These are phyloP conservation scores for Myocastor coypus DNA, from an alignment of 2,113 vertebrate species.

Conservation along the genomic window DNA sequence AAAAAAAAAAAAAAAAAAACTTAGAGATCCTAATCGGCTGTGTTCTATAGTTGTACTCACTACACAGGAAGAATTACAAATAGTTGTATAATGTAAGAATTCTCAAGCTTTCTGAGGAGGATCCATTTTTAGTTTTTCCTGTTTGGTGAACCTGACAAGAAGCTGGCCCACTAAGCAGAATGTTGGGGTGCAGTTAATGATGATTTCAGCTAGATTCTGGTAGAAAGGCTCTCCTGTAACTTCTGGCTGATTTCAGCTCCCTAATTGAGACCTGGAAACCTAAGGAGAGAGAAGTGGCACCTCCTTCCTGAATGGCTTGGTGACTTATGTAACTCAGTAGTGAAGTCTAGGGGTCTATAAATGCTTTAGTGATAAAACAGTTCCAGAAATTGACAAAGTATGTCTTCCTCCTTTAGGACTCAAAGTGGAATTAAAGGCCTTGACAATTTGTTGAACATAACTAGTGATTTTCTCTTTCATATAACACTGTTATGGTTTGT, in stretches of 20 bases:
- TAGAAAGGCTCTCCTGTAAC: conserved; percentile 5
- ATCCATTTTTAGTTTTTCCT: conserved; percentile 61
- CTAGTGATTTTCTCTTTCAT: not conserved
- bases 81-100: conserved; percentile 58
- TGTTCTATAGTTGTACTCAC: conserved; percentile 41
- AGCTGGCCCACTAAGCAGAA: not conserved
- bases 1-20: no score
- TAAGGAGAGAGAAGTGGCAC: not conserved
- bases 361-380: not conserved
- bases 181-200: not conserved
- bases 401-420: conserved; percentile 11
- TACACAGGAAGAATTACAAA: conserved; percentile 36
- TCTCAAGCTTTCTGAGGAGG: not conserved
- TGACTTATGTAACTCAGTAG: not conserved
- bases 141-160: conserved; percentile 54
- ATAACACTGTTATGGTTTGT: not conserved
- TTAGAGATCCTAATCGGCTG: conserved; percentile 45
- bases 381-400: conserved; percentile 30
- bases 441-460: conserved; percentile 1
- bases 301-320: not conserved
- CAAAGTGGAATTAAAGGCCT: not conserved
- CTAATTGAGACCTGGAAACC: conserved; percentile 33
- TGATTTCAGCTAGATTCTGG: conserved; percentile 60
- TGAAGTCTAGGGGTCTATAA: not conserved
- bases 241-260: conserved; percentile 7